Percentiles rank a stretch among this genome's conserved stretches.
Conservation (phyloP, 2,888 invertebrate genomes). For the Chaetogeoica ovagalla region DNA sequence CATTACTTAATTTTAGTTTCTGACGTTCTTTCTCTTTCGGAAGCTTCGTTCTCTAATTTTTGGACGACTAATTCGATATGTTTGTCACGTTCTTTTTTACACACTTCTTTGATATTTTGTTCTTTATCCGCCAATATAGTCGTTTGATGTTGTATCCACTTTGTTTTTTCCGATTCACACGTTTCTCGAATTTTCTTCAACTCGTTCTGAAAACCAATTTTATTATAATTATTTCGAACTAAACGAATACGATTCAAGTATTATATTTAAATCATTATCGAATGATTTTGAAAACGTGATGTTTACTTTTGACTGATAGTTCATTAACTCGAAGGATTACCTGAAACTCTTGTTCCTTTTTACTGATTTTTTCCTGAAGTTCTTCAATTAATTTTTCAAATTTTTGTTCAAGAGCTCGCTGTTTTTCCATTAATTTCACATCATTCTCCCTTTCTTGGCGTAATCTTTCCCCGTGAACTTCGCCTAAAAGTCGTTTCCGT, state of each 20-base stretch:
- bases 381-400: slow-evolving; percentile 56
- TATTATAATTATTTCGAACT: background rate
- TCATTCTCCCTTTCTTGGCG: slow-evolving; percentile 58
- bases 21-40: slow-evolving; percentile 68
- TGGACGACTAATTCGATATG: slow-evolving; percentile 77
- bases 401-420: slow-evolving; percentile 56
- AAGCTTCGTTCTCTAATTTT: slow-evolving; percentile 70
- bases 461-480: slow-evolving; percentile 61
- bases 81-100: slow-evolving; percentile 73
- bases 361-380: slow-evolving; percentile 54
- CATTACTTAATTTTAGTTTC: slow-evolving; percentile 62
- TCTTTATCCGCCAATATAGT: slow-evolving; percentile 69
- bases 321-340: background rate
- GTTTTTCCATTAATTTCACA: slow-evolving; percentile 56
- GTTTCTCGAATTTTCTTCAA: slow-evolving; percentile 66
- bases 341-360: slow-evolving; percentile 52
- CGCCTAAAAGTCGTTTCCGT: slow-evolving; percentile 62
- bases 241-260: too few species aligned
- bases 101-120: slow-evolving; percentile 70
- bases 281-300: too few species aligned
- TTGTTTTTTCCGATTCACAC: slow-evolving; percentile 67
- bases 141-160: slow-evolving; percentile 69
- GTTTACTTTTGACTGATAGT: too few species aligned
- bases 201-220: slow-evolving; percentile 59
- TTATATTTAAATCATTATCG: too few species aligned